Evolutionary conservation across 2,797 vertebrate species (phyloP).

Genomic region (Sebastes steindachneri): DNA sequence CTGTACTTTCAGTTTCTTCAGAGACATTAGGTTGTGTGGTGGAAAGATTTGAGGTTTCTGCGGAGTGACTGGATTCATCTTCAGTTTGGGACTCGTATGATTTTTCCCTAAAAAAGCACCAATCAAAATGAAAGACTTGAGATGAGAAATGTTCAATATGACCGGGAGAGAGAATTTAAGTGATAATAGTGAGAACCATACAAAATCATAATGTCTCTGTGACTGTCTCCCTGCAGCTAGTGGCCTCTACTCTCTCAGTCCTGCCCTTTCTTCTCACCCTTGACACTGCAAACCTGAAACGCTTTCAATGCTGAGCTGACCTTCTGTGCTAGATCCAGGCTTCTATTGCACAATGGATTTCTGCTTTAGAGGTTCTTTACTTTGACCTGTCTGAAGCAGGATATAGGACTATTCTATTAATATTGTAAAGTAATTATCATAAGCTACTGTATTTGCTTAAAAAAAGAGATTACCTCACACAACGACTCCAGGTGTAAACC

Average conservation of each 20-base stretch:
- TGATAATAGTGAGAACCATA: neutral
- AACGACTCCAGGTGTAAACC: neutral
- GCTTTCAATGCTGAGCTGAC: neutral
- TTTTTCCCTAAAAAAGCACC: conserved; percentile 65
- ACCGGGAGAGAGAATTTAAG: neutral
- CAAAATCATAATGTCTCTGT: neutral
- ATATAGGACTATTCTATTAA: neutral
- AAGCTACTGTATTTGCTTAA: neutral
- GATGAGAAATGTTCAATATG: neutral
- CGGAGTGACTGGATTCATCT: conserved; percentile 49
- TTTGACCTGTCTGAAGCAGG: neutral
- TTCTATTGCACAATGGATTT: neutral
- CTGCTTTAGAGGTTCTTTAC: neutral
- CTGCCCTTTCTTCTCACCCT: conserved; percentile 5
- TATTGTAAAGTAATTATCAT: neutral
- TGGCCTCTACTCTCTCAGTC: neutral
- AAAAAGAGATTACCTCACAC: neutral
- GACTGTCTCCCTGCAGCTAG: conserved; percentile 9
- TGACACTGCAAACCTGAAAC: conserved; percentile 17
- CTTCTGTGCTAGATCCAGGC: neutral
- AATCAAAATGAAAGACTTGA: conserved; percentile 2
- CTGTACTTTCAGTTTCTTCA: conserved; percentile 45
- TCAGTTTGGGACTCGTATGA: conserved; percentile 44
- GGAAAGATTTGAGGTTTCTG: conserved; percentile 28
- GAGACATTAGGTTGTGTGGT: conserved; percentile 10